Percentiles rank a stretch among this genome's conserved stretches.
These are phyloP conservation scores for Corella eumyota DNA, from an alignment of 23 tunicate species.

Conservation along the genomic window DNA sequence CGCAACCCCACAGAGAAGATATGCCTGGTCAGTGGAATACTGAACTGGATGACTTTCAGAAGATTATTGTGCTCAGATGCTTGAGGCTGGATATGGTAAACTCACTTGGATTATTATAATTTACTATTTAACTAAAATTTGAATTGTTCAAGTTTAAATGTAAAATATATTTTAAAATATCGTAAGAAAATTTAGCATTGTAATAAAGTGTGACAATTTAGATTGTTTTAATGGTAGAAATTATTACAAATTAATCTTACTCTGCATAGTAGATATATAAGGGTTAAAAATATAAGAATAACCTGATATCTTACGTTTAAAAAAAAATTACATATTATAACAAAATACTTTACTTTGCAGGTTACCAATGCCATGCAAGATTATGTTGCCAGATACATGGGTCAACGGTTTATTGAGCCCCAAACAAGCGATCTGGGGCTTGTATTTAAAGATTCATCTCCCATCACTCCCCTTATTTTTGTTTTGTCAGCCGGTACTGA, in stretches of 20 bases:
- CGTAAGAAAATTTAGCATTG: too few species aligned
- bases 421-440: constrained; percentile 85
- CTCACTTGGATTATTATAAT: not conserved
- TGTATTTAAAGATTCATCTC: constrained; percentile 95
- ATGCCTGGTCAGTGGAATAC: constrained; percentile 71
- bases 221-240: too few species aligned
- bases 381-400: constrained; percentile 88
- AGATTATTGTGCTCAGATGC: constrained; percentile 76
- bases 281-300: too few species aligned
- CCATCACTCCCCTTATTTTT: constrained; percentile 93
- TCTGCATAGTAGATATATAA: too few species aligned
- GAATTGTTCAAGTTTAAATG: too few species aligned
- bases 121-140: not conserved
- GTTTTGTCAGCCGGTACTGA: constrained; percentile 98
- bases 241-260: too few species aligned
- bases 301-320: too few species aligned
- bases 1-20: constrained; percentile 78
- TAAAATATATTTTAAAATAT: too few species aligned
- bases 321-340: too few species aligned
- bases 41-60: constrained; percentile 73
- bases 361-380: constrained; percentile 98
- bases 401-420: constrained; percentile 98
- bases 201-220: too few species aligned
- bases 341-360: constrained; percentile 16
- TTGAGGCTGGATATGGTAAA: constrained; percentile 81